Base-by-base conservation (phyloP, 1,140 invertebrate species). In the Pogonomyrmex barbatus region DNA sequence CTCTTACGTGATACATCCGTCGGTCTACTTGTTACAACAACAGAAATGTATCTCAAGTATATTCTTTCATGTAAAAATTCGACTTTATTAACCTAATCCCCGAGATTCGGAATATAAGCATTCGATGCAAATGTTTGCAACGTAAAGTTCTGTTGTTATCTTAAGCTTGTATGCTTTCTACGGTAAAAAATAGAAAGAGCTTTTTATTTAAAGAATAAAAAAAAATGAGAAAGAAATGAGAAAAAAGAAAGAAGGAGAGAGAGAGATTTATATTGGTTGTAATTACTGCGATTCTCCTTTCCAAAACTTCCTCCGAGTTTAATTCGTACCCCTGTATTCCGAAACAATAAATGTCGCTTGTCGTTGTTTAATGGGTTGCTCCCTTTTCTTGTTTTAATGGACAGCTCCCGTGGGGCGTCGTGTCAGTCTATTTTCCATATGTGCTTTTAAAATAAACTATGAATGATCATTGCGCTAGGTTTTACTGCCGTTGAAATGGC, bases 321-420 rank as follows among this genome's bases (percentile, higher is more conserved):
- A n/a, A 50, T 45, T 17, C 14, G 17, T 33, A 36, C 9, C 17
- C 10, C 24, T 36, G 52, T 47, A 60, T 73, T 73, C 56, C n/a
- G 79, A 73, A 73, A 82, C 30, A 73, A 24, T 75, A 60, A 73
- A 73, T 36, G 67, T 73, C 67, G 42, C 30, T 83, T 58, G 33
- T 75, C 68, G 39, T 58, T 82, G 42, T 82, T 82, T 83, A 83
- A 75, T 50, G 68, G 39, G 54, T 17, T 42, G 30, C 30, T 73
- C 68, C 8, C 67, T 60, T 58, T 47, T 47, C 67, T 73, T 73
- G 39, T 60, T 83, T 50, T 39, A 83, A 83, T 42, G 36, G 12
- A 75, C 54, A 73, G 24, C 42, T 4, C 68, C 6, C 67, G 9
- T 17, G 52, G 42, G 67, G 73, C 17, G 70, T 73, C 33, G 33